Conservation (phyloP, 2,797 vertebrate species). For the Lutjanus campechanus region DNA sequence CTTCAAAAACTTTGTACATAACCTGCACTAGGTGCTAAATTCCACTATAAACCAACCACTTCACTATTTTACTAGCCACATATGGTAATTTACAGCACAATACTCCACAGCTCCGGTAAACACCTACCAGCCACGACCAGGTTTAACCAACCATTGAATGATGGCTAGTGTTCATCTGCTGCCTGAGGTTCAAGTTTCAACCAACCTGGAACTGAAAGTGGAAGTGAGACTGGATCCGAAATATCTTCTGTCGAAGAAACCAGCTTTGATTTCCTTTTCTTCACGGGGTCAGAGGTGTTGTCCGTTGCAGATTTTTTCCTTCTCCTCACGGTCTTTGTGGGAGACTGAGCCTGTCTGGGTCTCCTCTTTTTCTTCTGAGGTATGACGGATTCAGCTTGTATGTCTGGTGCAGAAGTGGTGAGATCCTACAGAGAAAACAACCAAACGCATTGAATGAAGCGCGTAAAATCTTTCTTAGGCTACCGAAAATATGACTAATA, state of each 20-base stretch:
- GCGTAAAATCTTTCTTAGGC: background rate
- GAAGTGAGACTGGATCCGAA: constrained; percentile 69
- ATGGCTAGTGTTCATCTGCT: background rate
- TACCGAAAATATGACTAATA: constrained; percentile 10
- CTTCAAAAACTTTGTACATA: too few relatives aligned
- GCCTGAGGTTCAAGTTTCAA: constrained; percentile 38
- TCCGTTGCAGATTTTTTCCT: constrained; percentile 68
- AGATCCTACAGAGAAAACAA: constrained; percentile 63
- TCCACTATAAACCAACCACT: constrained; percentile 4
- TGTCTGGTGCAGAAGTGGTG: constrained; percentile 26
- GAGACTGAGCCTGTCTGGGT: constrained; percentile 84
- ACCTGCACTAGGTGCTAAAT: background rate
- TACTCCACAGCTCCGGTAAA: constrained; percentile 6
- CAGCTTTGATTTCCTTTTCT: constrained; percentile 81
- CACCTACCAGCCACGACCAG: background rate
- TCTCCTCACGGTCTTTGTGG: constrained; percentile 87
- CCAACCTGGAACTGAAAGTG: constrained; percentile 86
- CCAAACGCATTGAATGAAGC: background rate
- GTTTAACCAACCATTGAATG: background rate
- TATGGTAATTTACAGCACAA: constrained; percentile 9
- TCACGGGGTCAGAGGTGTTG: constrained; percentile 27
- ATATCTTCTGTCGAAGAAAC: constrained; percentile 63
- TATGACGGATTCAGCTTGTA: constrained; percentile 37
- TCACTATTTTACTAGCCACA: constrained; percentile 14
- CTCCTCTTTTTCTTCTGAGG: constrained; percentile 88